Conservation (phyloP, 2,113 vertebrate species). For the Leptobrachium leishanense region DNA sequence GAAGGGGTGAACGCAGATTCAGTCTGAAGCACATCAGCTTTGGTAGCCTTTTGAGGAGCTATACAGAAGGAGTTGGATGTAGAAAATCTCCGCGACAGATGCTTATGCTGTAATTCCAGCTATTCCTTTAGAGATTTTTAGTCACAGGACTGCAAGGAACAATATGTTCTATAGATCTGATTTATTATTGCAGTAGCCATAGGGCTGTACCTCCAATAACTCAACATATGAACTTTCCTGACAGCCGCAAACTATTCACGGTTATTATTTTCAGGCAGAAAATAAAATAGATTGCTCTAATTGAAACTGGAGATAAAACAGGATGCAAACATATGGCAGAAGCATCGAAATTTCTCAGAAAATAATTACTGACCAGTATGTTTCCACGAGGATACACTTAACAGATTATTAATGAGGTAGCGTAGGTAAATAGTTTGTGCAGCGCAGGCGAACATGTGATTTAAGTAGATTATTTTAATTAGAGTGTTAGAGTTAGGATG, state of each 20-base stretch:
- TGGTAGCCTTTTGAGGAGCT: constrained; percentile 40
- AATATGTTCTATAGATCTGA: constrained; percentile 48
- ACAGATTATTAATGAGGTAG: background rate
- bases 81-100: constrained; percentile 42
- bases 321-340: constrained; percentile 32
- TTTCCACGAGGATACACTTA: background rate
- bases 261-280: constrained; percentile 14
- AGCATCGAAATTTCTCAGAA: constrained; percentile 10
- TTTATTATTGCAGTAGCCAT: constrained; percentile 47
- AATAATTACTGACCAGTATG: constrained; percentile 40
- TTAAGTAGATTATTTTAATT: no score
- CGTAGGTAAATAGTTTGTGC: no score
- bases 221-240: constrained; percentile 45
- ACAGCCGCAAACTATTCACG: constrained; percentile 34
- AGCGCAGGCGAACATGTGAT: no score
- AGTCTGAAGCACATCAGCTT: constrained; percentile 44
- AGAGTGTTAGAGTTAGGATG: no score
- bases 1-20: constrained; percentile 42
- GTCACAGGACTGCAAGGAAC: constrained; percentile 36
- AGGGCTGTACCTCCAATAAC: constrained; percentile 42
- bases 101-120: constrained; percentile 38
- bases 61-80: constrained; percentile 35
- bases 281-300: constrained; percentile 21
- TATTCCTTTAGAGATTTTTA: constrained; percentile 35
- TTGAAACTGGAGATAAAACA: constrained; percentile 43